Conservation (phyloP, 2,888 invertebrate genomes). For the Drosophila cyrtoloma region DNA sequence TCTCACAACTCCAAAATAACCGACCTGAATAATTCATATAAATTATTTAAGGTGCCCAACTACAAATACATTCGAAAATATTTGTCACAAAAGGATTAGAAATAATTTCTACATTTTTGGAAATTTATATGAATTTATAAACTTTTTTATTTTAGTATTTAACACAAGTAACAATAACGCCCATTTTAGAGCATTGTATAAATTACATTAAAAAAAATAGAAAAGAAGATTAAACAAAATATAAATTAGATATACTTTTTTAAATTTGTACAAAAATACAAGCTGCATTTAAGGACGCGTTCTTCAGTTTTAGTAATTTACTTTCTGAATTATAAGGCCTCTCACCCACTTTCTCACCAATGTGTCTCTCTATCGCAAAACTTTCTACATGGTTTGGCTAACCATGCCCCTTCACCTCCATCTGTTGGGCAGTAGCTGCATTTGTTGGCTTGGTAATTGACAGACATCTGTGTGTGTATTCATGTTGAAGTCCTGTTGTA, state of each 20-base stretch:
- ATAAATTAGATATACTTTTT: background rate
- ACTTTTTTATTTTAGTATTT: background rate
- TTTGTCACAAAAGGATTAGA: background rate
- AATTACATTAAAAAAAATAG: background rate
- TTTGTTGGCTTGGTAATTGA: conserved; percentile 51
- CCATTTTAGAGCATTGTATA: background rate
- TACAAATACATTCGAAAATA: background rate
- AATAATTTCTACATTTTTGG: background rate
- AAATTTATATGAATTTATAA: background rate
- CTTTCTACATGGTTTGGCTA: background rate
- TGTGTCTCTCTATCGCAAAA: background rate
- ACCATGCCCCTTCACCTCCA: background rate
- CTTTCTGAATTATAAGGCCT: background rate
- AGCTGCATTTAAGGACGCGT: no score
- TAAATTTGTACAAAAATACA: no score
- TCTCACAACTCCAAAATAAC: no score
- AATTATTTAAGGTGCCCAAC: background rate
- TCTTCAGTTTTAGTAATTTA: background rate
- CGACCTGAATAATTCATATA: background rate
- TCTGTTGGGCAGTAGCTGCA: conserved; percentile 20
- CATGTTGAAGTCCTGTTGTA: conserved; percentile 1
- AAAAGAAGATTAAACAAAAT: background rate
- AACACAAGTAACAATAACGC: background rate
- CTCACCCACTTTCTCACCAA: background rate
- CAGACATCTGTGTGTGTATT: conserved; percentile 12